Conservation (phyloP, 2,797 vertebrate species). For the Hydrolagus colliei region DNA sequence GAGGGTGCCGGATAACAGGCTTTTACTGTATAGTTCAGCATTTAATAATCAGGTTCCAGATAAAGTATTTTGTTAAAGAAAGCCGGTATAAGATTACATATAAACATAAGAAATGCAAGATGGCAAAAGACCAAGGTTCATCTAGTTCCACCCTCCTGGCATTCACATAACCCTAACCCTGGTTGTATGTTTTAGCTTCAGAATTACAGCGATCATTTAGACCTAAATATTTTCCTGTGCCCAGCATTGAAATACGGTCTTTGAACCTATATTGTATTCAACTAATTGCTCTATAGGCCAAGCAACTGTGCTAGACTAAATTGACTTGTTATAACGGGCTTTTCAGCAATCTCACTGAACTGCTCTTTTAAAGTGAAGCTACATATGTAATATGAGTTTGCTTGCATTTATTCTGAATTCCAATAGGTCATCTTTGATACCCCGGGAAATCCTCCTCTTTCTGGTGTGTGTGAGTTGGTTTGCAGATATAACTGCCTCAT, state of each 20-base stretch:
- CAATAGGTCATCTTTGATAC: neutral
- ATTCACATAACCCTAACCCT: too few species aligned
- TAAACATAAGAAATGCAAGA: too few species aligned
- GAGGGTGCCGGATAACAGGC: too few species aligned
- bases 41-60: too few species aligned
- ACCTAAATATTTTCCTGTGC: neutral
- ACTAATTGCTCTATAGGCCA: neutral
- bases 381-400: neutral
- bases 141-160: too few species aligned
- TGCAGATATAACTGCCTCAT: too few species aligned
- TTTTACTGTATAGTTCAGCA: too few species aligned
- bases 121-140: too few species aligned
- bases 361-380: neutral
- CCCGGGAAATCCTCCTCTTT: too few species aligned
- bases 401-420: neutral
- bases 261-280: neutral
- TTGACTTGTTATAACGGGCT: neutral
- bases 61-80: neutral
- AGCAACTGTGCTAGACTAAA: neutral
- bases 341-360: neutral
- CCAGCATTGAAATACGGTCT: neutral
- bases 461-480: too few species aligned
- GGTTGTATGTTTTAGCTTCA: neutral
- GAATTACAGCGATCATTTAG: neutral
- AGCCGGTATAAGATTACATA: neutral